Evolutionary conservation across 2,113 vertebrate species (phyloP).

Genomic region (Corydoras maculifer): DNA sequence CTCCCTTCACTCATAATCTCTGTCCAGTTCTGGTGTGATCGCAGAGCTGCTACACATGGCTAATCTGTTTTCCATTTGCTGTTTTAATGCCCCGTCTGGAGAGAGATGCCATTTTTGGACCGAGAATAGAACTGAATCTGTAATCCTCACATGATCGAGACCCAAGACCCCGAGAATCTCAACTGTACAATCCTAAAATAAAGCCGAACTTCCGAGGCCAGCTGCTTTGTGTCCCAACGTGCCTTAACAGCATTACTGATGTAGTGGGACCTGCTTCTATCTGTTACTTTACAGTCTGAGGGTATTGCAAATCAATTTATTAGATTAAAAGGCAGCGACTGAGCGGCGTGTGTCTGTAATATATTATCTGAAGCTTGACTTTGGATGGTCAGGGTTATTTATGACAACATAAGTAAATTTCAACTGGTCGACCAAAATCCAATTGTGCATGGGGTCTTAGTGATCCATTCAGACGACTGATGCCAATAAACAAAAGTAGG

Average conservation of each 20-base stretch:
- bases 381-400: constrained; percentile 63
- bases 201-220: constrained; percentile 48
- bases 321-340: constrained; percentile 68
- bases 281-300: constrained; percentile 71
- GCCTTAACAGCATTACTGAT: constrained; percentile 43
- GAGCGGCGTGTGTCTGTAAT: constrained; percentile 52
- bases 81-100: constrained; percentile 62
- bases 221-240: constrained; percentile 55
- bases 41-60: constrained; percentile 65
- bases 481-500: constrained; percentile 5
- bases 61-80: constrained; percentile 66
- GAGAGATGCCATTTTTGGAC: constrained; percentile 58
- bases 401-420: constrained; percentile 60
- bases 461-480: constrained; percentile 40
- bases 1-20: constrained; percentile 11
- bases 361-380: constrained; percentile 51
- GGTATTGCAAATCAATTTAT: constrained; percentile 75
- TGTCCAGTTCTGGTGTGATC: not conserved
- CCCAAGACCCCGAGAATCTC: constrained; percentile 52
- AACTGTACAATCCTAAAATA: constrained; percentile 53
- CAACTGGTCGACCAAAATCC: constrained; percentile 66
- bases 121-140: constrained; percentile 52
- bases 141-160: constrained; percentile 60
- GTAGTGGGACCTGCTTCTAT: constrained; percentile 49
- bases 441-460: constrained; percentile 54